Base-by-base conservation (phyloP, 2,888 invertebrate genomes). In the Phrixothrix hirtus region DNA sequence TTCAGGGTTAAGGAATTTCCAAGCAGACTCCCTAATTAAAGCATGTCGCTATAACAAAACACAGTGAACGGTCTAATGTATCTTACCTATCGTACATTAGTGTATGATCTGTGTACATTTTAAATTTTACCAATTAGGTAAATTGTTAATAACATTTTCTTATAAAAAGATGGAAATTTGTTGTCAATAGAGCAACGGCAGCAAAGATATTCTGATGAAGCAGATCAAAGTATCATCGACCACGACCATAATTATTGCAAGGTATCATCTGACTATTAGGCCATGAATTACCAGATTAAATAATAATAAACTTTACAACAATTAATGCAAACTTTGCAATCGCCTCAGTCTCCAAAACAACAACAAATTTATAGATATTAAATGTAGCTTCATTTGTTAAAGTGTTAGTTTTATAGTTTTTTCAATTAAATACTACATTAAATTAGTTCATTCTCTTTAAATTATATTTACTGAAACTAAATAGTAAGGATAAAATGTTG, bases 311-410 rank as follows among this genome's bases (percentile, higher is more conserved):
- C 89, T 55, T 77, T 92, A 45, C 89, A 90, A 65, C 88, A 93
- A 75, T 84, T 97, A 13, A 88, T 96, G 85, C 87, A 88, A 66
- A 94, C 94, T 54, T 81, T 98, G 42, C 86, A 92, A 65, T 92
- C 91, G 64, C 95, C 95, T 42, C 88, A 88, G 64, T 89, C 92
- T 37, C 90, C 89, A 60, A 93, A 95, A 71, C 95, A 96, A 72
- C 95, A 96, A 70, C 89, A 77, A 86, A 92, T 55, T 80, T 95
- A 57, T 86, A 88, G 68, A 93, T 96, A 69, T 83, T 96, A 58
- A 95, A 95, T 36, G 95, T 96, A 93, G 93, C 95, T 45, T 93
- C 95, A 44, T 94, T 94, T 71, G 90, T 96, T 61, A 93, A 94
- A 70, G n/a, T n/a, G n/a, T n/a, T n/a, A n/a, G n/a, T n/a, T n/a